Evolutionary conservation across 1,140 invertebrate species (phyloP).

Genomic region (Glomeris maerens): DNA sequence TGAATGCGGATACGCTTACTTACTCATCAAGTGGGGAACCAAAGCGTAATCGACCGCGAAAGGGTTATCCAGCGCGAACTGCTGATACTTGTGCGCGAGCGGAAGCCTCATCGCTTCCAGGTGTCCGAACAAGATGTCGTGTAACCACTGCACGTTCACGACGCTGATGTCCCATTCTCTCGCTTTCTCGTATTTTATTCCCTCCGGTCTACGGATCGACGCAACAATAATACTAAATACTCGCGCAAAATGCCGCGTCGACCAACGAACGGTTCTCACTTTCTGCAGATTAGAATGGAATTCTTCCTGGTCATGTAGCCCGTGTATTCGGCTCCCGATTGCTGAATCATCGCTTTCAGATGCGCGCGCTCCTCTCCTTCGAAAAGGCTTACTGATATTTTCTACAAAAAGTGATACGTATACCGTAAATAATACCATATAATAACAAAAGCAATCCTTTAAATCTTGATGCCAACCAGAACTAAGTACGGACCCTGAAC

Average conservation of each 20-base stretch:
- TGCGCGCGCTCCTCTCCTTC: constrained; percentile 61
- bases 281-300: constrained; percentile 40
- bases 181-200: constrained; percentile 73
- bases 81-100: constrained; percentile 76
- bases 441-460: too few species aligned
- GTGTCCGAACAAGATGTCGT: constrained; percentile 80
- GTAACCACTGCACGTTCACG: constrained; percentile 86
- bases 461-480: too few species aligned
- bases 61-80: constrained; percentile 59
- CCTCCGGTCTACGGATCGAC: constrained; percentile 49
- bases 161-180: constrained; percentile 69
- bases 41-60: constrained; percentile 74
- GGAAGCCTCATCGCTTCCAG: constrained; percentile 55
- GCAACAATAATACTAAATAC: not conserved
- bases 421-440: not conserved
- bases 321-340: constrained; percentile 67
- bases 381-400: constrained; percentile 70
- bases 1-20: too few species aligned
- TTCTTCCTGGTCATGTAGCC: constrained; percentile 41
- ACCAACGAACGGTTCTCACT: constrained; percentile 26
- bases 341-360: constrained; percentile 68
- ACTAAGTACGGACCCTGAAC: too few species aligned
- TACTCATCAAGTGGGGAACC: constrained; percentile 81
- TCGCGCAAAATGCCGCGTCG: too few species aligned
- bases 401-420: constrained; percentile 21